Evolutionary conservation across 2,888 invertebrate species (phyloP), one percentile per base, ranked within the genome.

Genomic region (Polylopha cassiicola): DNA sequence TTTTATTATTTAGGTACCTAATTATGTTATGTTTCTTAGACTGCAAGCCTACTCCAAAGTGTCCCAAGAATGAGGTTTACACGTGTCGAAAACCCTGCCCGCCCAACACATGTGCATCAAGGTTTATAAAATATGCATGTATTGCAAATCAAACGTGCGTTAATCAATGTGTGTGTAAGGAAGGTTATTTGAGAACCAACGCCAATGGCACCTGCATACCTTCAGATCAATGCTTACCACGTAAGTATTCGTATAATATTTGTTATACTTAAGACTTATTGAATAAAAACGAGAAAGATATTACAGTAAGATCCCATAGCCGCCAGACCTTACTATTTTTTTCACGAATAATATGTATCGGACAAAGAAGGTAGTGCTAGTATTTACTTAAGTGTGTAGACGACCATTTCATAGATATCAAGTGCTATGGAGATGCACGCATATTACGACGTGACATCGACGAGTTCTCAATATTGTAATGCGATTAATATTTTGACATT

Each of bases 81-180:
- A 7, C 28, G 5, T 39, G 39, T 18, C 28, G 8, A 4, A 4
- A 34, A 2, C 10, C 29, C 3, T 39, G 39, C 28, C 33, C 39
- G 10, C 33, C 39, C 2, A 28, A 39, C 13, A 9, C 20, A 2
- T 39, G 39, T 17, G 0, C 33, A 4, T 23, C 22, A 6, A 10
- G 32, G n/a, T 39, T 33, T 13, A 28, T 28, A n/a, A 22, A 16
- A 2, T 17, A 33, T 9, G 3, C 3, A 7, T 39, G 39, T 22
- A 17, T 33, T 1, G 11, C 6, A 3, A 39, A 39, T 16, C 39
- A 39, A 39, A 39, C 39, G 9, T 39, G 39, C 21, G 27, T 28
- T 3, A n/a, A 39, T 15, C 32, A 36, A 3, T 44, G 44, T 32
- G 33, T 31, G 15, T 44, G 44, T 26, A 39, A 23, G 8, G 2